Conservation (phyloP, 2,113 vertebrate genomes). For the Australoheros scitulus region DNA sequence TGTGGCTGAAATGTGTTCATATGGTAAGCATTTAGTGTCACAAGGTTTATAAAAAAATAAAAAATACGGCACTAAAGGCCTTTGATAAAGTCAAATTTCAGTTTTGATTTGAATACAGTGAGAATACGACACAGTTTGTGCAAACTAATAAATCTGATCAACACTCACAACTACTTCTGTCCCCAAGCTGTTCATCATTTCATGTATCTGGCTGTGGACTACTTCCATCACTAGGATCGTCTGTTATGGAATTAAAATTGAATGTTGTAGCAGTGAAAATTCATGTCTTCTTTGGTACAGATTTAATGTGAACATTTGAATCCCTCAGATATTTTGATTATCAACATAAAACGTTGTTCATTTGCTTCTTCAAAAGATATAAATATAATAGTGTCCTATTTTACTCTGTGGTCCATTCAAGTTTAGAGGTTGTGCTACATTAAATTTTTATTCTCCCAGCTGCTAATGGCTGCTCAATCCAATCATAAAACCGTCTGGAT, state of each 20-base stretch:
- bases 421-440: neutral
- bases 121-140: neutral
- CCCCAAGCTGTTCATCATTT: neutral
- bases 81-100: fast-evolving
- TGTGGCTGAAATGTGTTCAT: neutral
- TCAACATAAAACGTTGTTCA: neutral
- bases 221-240: neutral
- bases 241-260: neutral
- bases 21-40: neutral
- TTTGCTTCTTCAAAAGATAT: neutral
- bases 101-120: neutral
- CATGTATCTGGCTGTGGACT: neutral
- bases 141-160: neutral
- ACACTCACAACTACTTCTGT: neutral
- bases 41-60: neutral
- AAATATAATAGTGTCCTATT: neutral
- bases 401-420: neutral
- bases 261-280: neutral
- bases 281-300: neutral
- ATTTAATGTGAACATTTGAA: neutral
- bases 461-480: neutral
- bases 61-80: neutral
- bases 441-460: neutral
- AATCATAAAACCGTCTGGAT: slow-evolving; percentile 12
- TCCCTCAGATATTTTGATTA: neutral